Conservation (phyloP, 1,140 invertebrate genomes). For the Wasmannia auropunctata region DNA sequence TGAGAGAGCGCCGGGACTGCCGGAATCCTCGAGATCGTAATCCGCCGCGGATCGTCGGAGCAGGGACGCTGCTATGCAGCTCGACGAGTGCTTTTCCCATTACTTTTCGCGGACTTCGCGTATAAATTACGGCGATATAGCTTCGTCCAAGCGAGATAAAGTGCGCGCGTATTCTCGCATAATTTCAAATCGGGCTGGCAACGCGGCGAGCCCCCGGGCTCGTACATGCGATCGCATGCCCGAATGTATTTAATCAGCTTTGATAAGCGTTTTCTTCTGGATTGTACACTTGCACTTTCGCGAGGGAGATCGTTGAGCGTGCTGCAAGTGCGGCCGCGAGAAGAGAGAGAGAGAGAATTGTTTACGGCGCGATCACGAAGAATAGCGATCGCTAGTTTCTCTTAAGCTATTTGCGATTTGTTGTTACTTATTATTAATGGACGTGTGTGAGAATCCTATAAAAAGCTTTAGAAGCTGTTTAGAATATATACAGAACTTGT, state of each 20-base stretch:
- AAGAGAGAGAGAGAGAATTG: neutral
- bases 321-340: conserved; percentile 18
- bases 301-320: conserved; percentile 1
- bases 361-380: conserved; percentile 6
- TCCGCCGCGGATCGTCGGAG: conserved; percentile 43
- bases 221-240: neutral
- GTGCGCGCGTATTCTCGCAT: neutral
- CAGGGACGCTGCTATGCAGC: conserved; percentile 45
- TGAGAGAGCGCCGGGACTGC: conserved; percentile 49
- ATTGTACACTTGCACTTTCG: conserved; percentile 39
- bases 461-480: neutral
- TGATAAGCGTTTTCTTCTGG: conserved; percentile 13
- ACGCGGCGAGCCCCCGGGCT: conserved; percentile 26
- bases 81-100: conserved; percentile 68
- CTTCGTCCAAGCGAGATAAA: conserved; percentile 63
- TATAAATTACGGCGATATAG: conserved; percentile 67
- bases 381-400: conserved; percentile 9
- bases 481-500: neutral
- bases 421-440: neutral
- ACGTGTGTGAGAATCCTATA: neutral
- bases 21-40: conserved; percentile 69
- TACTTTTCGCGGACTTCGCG: conserved; percentile 59
- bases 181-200: conserved; percentile 38
- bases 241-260: conserved; percentile 30
- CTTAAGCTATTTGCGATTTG: conserved; percentile 21